These are phyloP conservation scores for Eudasyphora cyanicolor DNA, from an alignment of 2,888 invertebrate genomes.

Conservation along the genomic window DNA sequence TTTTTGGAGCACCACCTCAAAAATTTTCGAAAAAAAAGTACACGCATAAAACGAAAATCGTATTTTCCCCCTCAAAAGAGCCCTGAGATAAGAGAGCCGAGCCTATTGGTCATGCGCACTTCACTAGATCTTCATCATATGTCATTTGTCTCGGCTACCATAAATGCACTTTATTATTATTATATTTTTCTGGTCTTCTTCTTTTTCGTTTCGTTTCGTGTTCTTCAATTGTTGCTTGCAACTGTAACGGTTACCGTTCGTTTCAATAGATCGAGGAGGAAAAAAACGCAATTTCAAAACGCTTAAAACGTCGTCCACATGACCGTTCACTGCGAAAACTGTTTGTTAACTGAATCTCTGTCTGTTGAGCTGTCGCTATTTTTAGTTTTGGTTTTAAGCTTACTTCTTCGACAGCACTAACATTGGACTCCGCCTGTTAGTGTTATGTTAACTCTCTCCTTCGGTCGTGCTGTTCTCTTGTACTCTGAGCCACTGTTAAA, in stretches of 20 bases:
- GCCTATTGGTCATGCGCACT: slow-evolving; percentile 10
- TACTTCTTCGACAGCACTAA: background rate
- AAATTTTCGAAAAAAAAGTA: background rate
- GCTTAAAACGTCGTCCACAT: slow-evolving; percentile 25
- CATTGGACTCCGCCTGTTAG: background rate
- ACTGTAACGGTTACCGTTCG: slow-evolving; percentile 33
- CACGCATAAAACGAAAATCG: background rate
- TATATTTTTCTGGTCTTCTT: background rate
- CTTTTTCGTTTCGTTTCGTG: background rate
- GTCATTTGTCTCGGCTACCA: background rate
- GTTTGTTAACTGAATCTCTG: slow-evolving; percentile 52
- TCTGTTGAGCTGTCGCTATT: slow-evolving; percentile 29
- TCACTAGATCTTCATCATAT: background rate
- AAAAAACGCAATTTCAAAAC: background rate
- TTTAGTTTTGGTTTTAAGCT: slow-evolving; percentile 26
- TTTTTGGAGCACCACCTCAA: slow-evolving; percentile 32
- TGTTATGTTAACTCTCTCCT: slow-evolving; percentile 5
- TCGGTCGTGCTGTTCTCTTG: background rate
- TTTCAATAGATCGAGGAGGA: background rate
- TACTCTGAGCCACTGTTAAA: background rate
- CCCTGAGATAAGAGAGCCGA: no score
- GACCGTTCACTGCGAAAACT: slow-evolving; percentile 44
- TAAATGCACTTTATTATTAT: slow-evolving; percentile 23
- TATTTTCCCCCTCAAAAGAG: background rate
- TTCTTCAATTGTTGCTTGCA: slow-evolving; percentile 31